These are phyloP conservation scores for Microcebus tavaratra DNA, from an alignment of 2,113 vertebrate genomes.

Conservation along the genomic window DNA sequence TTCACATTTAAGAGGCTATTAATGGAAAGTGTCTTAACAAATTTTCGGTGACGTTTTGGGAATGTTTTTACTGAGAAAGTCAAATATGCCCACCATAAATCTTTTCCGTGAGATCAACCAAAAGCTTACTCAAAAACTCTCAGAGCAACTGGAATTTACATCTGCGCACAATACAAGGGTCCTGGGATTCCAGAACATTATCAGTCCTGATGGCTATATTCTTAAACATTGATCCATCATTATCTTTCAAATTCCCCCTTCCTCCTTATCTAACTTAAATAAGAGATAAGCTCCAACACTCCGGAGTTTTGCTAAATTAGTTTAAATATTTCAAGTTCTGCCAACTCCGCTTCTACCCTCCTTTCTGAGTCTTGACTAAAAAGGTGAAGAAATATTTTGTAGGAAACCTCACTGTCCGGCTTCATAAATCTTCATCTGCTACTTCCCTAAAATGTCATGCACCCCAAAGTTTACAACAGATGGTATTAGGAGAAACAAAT, in stretches of 20 bases:
- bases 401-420: not conserved
- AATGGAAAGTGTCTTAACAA: not conserved
- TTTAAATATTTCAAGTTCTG: slow-evolving; percentile 69
- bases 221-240: slow-evolving; percentile 54
- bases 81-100: not conserved
- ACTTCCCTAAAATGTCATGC: not conserved
- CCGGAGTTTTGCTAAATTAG: slow-evolving; percentile 63
- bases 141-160: not conserved
- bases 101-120: not conserved
- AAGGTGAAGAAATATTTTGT: slow-evolving; percentile 64
- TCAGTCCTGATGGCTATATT: not conserved
- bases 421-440: slow-evolving; percentile 30
- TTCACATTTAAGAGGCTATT: not conserved
- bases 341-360: slow-evolving; percentile 44
- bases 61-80: slow-evolving; percentile 29
- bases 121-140: not conserved
- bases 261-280: slow-evolving; percentile 68
- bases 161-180: not conserved
- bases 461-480: not conserved
- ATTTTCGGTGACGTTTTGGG: not conserved
- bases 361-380: slow-evolving; percentile 28
- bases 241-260: slow-evolving; percentile 31
- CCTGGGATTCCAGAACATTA: not conserved
- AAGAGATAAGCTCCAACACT: slow-evolving; percentile 57
- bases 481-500: not conserved